These are phyloP conservation scores for Koerneria pararmatus DNA, from an alignment of 2,888 invertebrate species.

Conservation along the genomic window DNA sequence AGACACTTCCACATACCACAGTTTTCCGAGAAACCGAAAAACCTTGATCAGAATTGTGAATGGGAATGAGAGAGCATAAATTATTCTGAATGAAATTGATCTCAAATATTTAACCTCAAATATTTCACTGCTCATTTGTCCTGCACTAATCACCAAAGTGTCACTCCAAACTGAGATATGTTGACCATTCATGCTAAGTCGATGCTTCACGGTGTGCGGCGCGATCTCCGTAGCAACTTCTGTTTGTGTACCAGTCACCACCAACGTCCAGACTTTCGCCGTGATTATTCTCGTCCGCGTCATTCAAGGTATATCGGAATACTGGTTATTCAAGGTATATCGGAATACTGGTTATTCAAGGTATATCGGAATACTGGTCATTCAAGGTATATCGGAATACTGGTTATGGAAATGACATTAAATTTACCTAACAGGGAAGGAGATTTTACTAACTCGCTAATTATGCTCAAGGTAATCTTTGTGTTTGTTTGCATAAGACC, in stretches of 20 bases:
- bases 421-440: no score
- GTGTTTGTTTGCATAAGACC: not conserved
- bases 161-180: not conserved
- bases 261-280: constrained; percentile 32
- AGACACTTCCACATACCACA: no score
- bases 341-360: constrained; percentile 43
- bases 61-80: no score
- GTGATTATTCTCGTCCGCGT: constrained; percentile 35
- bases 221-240: constrained; percentile 34
- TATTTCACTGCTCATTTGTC: no score
- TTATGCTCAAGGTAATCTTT: no score
- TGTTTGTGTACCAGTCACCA: constrained; percentile 32
- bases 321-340: constrained; percentile 37
- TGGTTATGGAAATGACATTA: no score
- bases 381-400: constrained; percentile 39
- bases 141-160: no score
- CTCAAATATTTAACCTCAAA: no score
- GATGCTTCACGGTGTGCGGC: constrained; percentile 35
- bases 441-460: no score
- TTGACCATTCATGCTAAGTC: constrained; percentile 23
- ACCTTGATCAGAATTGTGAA: no score
- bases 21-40: no score
- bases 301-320: constrained; percentile 36
- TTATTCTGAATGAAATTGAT: no score
- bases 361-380: constrained; percentile 30